phyloP scores from a whole-genome alignment of 2,797 vertebrate genomes.

The Mergus octosetaceus region DNA sequence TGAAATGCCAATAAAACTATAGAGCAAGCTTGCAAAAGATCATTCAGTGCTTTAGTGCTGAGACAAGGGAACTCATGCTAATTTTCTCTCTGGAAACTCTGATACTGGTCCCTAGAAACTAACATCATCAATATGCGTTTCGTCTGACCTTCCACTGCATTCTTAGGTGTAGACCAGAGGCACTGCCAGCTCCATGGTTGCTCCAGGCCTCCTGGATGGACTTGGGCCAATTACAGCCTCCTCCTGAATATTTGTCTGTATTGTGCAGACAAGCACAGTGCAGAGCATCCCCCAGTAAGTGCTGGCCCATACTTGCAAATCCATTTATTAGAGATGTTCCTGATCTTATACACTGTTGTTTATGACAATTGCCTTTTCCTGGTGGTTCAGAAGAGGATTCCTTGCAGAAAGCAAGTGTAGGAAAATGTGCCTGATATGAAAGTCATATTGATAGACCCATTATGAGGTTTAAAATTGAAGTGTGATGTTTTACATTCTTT shows the following conservation, averaged over 20 bases:
- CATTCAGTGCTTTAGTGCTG: background rate
- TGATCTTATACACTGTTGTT: background rate
- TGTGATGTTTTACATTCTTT: background rate
- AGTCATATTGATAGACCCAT: background rate
- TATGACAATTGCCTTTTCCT: background rate
- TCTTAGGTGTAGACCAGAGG: background rate
- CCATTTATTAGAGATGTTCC: background rate
- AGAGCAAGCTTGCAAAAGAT: background rate
- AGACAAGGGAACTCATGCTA: background rate
- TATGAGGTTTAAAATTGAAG: background rate
- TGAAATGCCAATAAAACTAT: background rate
- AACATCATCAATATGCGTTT: background rate
- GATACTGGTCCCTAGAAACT: background rate
- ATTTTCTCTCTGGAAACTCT: background rate
- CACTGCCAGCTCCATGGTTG: background rate
- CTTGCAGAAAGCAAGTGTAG: background rate
- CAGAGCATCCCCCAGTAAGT: background rate
- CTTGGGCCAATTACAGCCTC: background rate
- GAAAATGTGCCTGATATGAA: background rate
- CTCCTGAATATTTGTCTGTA: background rate
- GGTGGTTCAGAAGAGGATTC: background rate
- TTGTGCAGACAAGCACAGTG: fast-evolving
- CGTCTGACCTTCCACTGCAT: background rate
- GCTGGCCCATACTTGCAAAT: background rate
- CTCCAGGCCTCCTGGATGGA: background rate